A percentile compares a stretch with the other conserved stretches of the same genome.
Evolutionary conservation across 1,140 invertebrate species (phyloP).

Genomic region (Pemphigus obesinymphae): DNA sequence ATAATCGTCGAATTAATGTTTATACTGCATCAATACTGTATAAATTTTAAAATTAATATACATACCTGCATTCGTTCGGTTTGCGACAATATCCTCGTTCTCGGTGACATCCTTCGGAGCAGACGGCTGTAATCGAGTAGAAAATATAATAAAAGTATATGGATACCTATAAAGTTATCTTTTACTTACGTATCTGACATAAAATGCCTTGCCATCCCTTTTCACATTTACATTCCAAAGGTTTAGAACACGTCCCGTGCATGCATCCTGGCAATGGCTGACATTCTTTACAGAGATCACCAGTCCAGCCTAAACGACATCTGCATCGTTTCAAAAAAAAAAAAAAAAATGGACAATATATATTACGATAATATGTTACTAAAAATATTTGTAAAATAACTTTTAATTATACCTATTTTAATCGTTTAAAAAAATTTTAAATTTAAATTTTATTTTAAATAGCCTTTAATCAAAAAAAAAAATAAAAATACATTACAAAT

Average conservation of each 20-base stretch:
- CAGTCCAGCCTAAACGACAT: constrained; percentile 78
- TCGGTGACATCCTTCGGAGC: constrained; percentile 71
- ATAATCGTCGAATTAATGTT: not conserved
- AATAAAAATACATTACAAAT: no score
- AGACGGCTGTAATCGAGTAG: constrained; percentile 67
- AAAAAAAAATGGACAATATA: no score
- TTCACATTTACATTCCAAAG: constrained; percentile 76
- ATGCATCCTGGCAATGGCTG: constrained; percentile 73
- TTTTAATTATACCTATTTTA: no score
- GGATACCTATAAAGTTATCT: not conserved
- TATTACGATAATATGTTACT: no score
- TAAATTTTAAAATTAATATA: no score
- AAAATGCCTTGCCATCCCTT: constrained; percentile 82
- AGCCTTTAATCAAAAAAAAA: no score
- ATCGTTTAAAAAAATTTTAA: no score
- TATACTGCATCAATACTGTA: no score
- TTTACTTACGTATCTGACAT: constrained; percentile 74
- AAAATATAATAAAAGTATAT: not conserved
- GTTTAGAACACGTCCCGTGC: constrained; percentile 74
- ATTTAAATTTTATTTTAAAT: no score
- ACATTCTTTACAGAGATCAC: constrained; percentile 72
- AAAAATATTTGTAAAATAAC: no score
- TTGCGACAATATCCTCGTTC: constrained; percentile 78
- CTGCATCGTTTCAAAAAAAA: constrained; percentile 50
- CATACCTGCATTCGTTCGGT: constrained; percentile 65